phyloP scores from a whole-genome alignment of 2,888 invertebrate species.

The Drosophila buzzatii region DNA sequence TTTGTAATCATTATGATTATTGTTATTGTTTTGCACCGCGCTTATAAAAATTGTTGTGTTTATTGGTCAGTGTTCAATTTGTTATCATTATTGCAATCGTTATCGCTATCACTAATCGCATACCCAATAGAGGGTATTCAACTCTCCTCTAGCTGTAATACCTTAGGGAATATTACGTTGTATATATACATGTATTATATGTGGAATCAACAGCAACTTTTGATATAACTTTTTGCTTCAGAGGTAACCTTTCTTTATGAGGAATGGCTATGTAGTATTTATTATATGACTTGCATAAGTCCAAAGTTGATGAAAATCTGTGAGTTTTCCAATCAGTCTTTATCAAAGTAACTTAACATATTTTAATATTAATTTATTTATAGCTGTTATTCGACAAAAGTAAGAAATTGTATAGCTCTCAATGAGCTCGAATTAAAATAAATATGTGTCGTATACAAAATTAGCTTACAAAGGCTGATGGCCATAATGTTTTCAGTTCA shows the following conservation, averaged over 20 bases:
- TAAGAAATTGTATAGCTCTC: neutral
- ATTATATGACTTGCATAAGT: neutral
- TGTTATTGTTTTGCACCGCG: conserved; percentile 31
- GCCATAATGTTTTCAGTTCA: neutral
- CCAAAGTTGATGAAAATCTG: neutral
- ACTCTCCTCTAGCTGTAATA: neutral
- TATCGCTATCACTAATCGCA: conserved; percentile 28
- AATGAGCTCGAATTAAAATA: neutral
- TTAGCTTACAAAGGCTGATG: neutral
- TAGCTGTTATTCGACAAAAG: neutral
- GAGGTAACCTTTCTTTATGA: neutral
- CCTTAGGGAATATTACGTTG: too few species aligned
- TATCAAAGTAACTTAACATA: neutral
- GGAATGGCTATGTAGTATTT: too few species aligned
- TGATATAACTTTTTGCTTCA: neutral
- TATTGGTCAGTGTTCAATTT: conserved; percentile 56
- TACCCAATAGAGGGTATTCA: conserved; percentile 11
- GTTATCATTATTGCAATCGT: conserved; percentile 26
- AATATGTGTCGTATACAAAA: neutral
- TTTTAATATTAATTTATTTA: neutral
- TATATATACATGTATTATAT: neutral
- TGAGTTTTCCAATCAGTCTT: neutral
- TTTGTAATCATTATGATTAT: conserved; percentile 21
- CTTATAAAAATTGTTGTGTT: conserved; percentile 60
- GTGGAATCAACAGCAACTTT: neutral